These are phyloP conservation scores for Entosphenus tridentatus DNA, from an alignment of 2,113 vertebrate species.

Conservation along the genomic window DNA sequence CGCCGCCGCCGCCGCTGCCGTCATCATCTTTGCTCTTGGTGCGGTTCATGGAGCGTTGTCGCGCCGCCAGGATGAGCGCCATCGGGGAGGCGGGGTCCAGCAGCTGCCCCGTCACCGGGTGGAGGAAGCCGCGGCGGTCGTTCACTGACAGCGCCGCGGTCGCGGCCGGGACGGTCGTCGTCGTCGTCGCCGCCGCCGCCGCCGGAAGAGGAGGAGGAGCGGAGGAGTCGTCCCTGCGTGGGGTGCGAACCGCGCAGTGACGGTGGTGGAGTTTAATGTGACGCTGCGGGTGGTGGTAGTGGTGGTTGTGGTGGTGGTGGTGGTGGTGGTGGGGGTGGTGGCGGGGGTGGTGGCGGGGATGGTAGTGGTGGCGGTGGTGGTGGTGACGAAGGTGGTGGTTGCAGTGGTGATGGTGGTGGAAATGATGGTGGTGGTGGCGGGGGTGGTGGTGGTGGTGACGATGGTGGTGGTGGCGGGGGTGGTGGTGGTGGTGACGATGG, in stretches of 20 bases:
- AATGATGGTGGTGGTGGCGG: not conserved
- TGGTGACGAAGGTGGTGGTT: not conserved
- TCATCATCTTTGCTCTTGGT: no score
- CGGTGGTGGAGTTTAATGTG: slow-evolving; percentile 44
- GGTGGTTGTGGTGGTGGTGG: slow-evolving; percentile 66
- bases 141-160: slow-evolving; percentile 65
- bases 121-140: slow-evolving; percentile 81
- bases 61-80: slow-evolving; percentile 93
- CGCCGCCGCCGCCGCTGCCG: slow-evolving; percentile 29
- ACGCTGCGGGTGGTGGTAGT: slow-evolving; percentile 59
- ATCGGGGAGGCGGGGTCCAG: slow-evolving; percentile 84
- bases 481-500: not conserved
- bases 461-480: not conserved
- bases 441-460: not conserved
- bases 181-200: slow-evolving; percentile 16
- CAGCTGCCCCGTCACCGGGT: slow-evolving; percentile 84
- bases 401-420: not conserved
- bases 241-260: slow-evolving; percentile 17
- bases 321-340: slow-evolving; percentile 65
- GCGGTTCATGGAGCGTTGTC: slow-evolving; percentile 75
- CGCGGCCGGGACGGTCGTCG: slow-evolving; percentile 23
- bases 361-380: not conserved
- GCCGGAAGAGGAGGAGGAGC: no score
- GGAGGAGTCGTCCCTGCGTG: no score
- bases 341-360: slow-evolving; percentile 23